Percentiles rank a stretch among this genome's conserved stretches.
Conservation (phyloP, 2,888 invertebrate species). For the Choreutis nemorana region DNA sequence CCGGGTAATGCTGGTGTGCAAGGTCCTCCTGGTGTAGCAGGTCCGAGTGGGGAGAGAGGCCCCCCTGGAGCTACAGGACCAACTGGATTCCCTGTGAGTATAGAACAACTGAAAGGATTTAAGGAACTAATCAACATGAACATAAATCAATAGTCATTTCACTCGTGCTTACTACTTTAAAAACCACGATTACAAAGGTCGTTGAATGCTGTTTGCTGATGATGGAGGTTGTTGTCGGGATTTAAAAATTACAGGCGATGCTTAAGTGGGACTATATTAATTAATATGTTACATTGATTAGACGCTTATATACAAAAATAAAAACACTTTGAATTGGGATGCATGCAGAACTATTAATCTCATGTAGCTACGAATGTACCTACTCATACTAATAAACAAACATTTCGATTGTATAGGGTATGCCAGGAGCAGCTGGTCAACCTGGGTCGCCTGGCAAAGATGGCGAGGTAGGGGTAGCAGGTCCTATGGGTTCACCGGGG, state of each 20-base stretch:
- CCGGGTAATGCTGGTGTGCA: constrained; percentile 79
- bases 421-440: constrained; percentile 77
- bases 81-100: constrained; percentile 78
- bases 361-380: not conserved
- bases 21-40: constrained; percentile 76
- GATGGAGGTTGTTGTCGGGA: too few species aligned
- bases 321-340: too few species aligned
- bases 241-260: too few species aligned
- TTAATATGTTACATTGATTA: too few species aligned
- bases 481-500: constrained; percentile 69
- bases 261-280: too few species aligned
- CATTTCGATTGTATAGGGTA: constrained; percentile 51
- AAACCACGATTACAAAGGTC: too few species aligned
- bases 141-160: not conserved
- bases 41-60: constrained; percentile 79
- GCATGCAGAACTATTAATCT: too few species aligned
- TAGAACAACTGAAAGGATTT: not conserved
- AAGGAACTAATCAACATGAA: not conserved
- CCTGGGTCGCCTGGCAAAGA: constrained; percentile 83
- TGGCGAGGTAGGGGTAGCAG: constrained; percentile 77
- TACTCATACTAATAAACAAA: not conserved
- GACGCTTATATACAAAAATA: too few species aligned
- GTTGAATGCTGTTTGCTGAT: too few species aligned
- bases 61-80: constrained; percentile 79
- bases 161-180: too few species aligned